A percentile compares a stretch with the other conserved stretches of the same genome.
These are phyloP conservation scores for Eulemur mongoz DNA, from an alignment of 2,797 vertebrate species.

Conservation along the genomic window DNA sequence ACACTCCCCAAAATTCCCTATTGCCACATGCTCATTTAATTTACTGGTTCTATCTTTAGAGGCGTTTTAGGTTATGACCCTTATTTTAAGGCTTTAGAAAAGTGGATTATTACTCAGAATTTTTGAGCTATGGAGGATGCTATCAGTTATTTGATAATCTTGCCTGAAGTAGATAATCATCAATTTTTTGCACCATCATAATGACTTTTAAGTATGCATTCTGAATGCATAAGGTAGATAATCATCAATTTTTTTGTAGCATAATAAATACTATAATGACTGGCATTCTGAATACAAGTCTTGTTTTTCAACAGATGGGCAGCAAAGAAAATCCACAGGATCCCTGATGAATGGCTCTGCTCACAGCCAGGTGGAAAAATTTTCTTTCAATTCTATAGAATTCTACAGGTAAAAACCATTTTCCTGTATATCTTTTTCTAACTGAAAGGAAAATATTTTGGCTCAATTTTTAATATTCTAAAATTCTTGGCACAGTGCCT, in stretches of 20 bases:
- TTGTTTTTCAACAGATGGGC: not conserved
- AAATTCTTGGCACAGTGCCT: not conserved
- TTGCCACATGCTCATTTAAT: not conserved
- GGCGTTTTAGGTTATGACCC: not conserved
- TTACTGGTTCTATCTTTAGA: not conserved
- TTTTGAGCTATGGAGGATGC: not conserved
- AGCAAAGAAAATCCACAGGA: not conserved
- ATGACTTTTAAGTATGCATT: too few relatives aligned
- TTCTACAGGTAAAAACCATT: not conserved
- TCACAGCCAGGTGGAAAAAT: not conserved
- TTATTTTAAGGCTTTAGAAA: not conserved
- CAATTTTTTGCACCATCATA: not conserved
- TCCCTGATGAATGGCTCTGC: not conserved
- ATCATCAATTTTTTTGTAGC: not conserved
- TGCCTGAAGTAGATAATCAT: not conserved
- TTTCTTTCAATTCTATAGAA: not conserved
- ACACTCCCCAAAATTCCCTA: not conserved
- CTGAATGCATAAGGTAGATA: not conserved
- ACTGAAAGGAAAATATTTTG: not conserved
- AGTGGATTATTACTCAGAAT: not conserved
- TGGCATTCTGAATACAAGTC: not conserved
- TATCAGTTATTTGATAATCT: not conserved
- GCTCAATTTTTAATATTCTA: not conserved
- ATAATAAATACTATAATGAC: not conserved
- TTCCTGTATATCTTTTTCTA: not conserved